phyloP scores from a whole-genome alignment of 2,113 vertebrate species.

The Rhipidura dahli region DNA sequence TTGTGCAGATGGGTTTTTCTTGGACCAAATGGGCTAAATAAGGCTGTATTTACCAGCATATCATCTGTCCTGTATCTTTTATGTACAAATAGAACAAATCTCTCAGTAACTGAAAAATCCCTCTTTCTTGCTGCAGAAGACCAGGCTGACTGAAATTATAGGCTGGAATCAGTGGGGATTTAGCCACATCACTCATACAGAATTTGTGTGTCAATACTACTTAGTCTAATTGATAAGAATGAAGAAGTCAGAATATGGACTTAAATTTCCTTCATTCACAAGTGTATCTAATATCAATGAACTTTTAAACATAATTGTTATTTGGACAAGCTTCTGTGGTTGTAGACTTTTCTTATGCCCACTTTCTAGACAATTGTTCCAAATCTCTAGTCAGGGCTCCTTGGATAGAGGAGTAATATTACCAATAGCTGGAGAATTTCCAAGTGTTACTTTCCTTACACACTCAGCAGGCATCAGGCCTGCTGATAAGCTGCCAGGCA shows the following conservation, averaged over 20 bases:
- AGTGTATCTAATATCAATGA: background rate
- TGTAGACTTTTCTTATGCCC: background rate
- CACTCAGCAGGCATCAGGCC: background rate
- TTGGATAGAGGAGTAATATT: background rate
- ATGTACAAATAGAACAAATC: background rate
- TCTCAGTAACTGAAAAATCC: background rate
- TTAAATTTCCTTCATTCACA: background rate
- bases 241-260: background rate
- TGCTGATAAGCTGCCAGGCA: background rate
- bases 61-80: background rate
- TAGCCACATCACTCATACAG: background rate
- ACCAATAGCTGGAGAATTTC: background rate
- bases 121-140: background rate
- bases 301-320: background rate
- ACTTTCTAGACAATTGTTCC: background rate
- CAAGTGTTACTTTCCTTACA: background rate
- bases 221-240: background rate
- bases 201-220: background rate
- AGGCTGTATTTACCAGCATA: background rate
- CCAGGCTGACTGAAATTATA: background rate
- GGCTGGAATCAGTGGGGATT: background rate
- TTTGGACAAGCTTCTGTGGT: background rate
- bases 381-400: background rate
- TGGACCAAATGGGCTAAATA: background rate
- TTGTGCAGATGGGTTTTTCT: background rate